Base-by-base conservation (phyloP, 1,140 invertebrate genomes). In the Lepidotrigona ventralis region DNA sequence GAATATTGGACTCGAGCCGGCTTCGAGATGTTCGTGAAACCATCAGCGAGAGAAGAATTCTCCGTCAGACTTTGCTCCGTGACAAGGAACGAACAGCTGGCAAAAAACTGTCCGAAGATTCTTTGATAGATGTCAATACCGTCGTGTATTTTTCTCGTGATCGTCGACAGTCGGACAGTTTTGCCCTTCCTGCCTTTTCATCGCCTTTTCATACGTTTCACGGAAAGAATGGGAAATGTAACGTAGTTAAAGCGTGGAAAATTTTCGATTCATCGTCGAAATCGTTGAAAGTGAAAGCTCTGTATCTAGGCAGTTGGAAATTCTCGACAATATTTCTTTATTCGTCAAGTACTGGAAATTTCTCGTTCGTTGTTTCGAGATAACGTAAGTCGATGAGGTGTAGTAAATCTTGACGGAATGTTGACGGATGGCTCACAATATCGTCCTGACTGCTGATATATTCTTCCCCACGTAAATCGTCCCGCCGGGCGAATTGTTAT, bases 101-200 rank as follows among this genome's bases (percentile, higher is more conserved):
- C 66, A 8, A 58, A 29, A 8, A 58, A 29, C 68, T 60, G 9
- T 29, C 15, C 39, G 19, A 56, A n/a, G 68, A 72, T 29, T n/a
- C 23, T 72, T 51, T n/a, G 78, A 71, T 63, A 71, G 53, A 79
- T 79, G 78, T n/a, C 78, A 79, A 72, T 79, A 79, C 56, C 63
- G n/a, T 80, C 56, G 19, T 21, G 19, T 21, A 15, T 53, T 56
- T 80, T 33, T 53, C 63, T 46, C 26, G 39, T 29, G 23, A 23
- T 51, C 51, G 17, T 56, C n/a, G 68, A 71, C 78, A 63, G 53
- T 70, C 29, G 14, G 63, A 63, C 60, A 26, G 60, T 63, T 63
- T 29, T 5, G 53, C 21, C 46, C 14, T 58, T 60, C 29, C 66
- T 15, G 64, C 66, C 9, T 14, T 9, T 21, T 46, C 11, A n/a